phyloP scores from a whole-genome alignment of 2,113 vertebrate species.

The Aptenodytes forsteri region DNA sequence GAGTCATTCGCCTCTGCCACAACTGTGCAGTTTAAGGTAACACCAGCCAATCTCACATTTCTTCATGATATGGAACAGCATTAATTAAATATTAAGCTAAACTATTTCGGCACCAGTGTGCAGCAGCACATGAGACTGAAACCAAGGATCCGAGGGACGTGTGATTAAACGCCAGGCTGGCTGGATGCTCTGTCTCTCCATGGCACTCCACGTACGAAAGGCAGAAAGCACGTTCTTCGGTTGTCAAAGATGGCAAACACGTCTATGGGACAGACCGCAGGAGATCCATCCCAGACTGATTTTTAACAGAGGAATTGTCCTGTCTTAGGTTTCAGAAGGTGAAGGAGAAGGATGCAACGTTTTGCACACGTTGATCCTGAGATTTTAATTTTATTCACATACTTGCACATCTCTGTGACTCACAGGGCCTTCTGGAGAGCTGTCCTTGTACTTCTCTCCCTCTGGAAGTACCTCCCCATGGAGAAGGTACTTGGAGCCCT shows the following conservation, averaged over 20 bases:
- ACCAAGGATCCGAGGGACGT: background rate
- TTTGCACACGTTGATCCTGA: background rate
- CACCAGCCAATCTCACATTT: background rate
- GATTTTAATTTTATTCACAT: background rate
- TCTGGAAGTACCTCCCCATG: background rate
- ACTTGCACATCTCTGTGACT: background rate
- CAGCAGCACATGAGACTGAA: background rate
- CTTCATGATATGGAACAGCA: background rate
- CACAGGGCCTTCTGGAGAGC: background rate
- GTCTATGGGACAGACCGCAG: background rate
- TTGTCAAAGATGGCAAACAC: background rate
- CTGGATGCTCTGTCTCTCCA: background rate
- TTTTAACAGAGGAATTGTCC: background rate
- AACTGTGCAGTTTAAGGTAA: background rate
- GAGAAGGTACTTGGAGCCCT: too few species aligned
- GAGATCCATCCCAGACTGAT: background rate
- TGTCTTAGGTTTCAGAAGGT: background rate
- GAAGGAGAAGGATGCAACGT: background rate
- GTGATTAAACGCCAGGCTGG: background rate
- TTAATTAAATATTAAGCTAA: background rate
- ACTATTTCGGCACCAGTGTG: background rate
- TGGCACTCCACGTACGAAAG: accelerated
- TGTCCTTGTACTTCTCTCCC: background rate
- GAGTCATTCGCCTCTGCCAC: background rate
- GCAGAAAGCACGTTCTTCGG: background rate